Conservation (phyloP, 2,888 invertebrate species). For the Heliconius cydno region DNA sequence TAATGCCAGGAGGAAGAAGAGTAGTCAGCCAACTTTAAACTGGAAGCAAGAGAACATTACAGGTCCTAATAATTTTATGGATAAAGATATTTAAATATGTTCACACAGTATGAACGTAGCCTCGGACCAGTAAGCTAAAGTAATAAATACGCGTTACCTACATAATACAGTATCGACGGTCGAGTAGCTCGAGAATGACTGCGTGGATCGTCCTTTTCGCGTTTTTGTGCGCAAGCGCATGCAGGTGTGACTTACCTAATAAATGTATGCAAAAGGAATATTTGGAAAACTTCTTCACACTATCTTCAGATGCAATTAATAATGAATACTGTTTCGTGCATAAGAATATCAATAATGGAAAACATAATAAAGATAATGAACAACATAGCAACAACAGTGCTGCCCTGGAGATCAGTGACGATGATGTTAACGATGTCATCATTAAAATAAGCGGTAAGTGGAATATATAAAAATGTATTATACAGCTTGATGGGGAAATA, state of each 20-base stretch:
- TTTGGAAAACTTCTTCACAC: not conserved
- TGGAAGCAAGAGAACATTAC: not conserved
- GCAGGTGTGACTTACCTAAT: slow-evolving; percentile 9
- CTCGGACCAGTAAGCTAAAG: not conserved
- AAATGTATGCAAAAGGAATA: slow-evolving; percentile 1
- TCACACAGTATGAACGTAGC: not conserved
- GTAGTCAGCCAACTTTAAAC: not conserved
- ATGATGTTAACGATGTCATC: not conserved
- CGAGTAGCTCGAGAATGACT: slow-evolving; percentile 49
- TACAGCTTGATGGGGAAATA: not conserved
- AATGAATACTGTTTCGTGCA: not conserved
- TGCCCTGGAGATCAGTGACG: not conserved
- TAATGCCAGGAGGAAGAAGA: too few species aligned
- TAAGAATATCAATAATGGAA: not conserved
- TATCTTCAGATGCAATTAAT: not conserved
- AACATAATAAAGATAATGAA: not conserved
- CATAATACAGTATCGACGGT: not conserved
- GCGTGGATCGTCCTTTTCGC: slow-evolving; percentile 41
- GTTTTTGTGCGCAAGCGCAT: slow-evolving; percentile 33
- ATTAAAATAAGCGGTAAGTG: slow-evolving; percentile 26
- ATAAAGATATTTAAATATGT: not conserved
- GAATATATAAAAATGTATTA: not conserved
- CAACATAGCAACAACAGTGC: not conserved
- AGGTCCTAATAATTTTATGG: not conserved
- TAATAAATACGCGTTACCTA: not conserved